Evolutionary conservation across 2,113 vertebrate species (phyloP).

Genomic region (Genyomyrus donnyi): DNA sequence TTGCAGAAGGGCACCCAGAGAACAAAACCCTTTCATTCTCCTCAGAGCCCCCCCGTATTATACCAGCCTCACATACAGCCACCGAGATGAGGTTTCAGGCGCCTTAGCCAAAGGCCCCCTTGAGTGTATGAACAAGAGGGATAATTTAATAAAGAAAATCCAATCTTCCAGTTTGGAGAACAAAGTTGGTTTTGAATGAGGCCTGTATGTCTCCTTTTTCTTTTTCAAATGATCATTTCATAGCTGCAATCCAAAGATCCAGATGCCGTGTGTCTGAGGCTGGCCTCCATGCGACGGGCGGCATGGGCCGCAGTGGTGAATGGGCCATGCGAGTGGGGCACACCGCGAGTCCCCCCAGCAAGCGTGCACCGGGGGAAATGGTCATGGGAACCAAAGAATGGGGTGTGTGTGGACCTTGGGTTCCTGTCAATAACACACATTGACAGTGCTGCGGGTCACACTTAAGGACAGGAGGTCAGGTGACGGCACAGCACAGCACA

Average conservation of each 20-base stretch:
- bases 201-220: conserved; percentile 56
- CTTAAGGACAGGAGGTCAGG: not conserved
- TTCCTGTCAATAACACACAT: not conserved
- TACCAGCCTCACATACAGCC: conserved; percentile 65
- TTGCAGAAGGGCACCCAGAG: conserved; percentile 67
- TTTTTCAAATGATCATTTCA: conserved; percentile 61
- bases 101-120: conserved; percentile 70
- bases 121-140: conserved; percentile 93
- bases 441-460: not conserved
- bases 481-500: not conserved
- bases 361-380: not conserved
- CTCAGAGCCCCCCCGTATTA: conserved; percentile 74
- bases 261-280: conserved; percentile 7
- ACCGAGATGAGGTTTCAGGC: conserved; percentile 55
- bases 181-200: conserved; percentile 71
- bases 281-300: not conserved
- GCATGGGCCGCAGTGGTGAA: not conserved
- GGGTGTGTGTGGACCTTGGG: not conserved
- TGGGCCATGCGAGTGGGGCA: not conserved
- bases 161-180: conserved; percentile 72
- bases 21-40: conserved; percentile 88
- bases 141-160: conserved; percentile 88
- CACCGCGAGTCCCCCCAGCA: not conserved
- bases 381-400: not conserved
- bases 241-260: conserved; percentile 57